These are phyloP conservation scores for Prunella fulvescens DNA, from an alignment of 2,113 vertebrate genomes.

Conservation along the genomic window DNA sequence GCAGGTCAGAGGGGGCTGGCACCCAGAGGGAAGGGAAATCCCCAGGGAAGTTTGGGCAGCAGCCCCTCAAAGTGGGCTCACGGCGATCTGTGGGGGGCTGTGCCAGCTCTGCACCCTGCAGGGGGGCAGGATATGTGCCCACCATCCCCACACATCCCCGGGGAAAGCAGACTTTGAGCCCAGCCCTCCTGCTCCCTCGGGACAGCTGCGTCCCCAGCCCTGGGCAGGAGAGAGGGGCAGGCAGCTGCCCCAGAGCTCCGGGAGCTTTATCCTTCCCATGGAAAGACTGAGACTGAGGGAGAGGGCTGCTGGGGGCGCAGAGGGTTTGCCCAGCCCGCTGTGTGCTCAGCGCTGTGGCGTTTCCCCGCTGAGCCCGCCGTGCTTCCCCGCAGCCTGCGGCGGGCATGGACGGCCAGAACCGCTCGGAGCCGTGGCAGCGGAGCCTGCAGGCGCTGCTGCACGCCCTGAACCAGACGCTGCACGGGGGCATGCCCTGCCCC, in stretches of 20 bases:
- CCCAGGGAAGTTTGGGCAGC: rapidly evolving
- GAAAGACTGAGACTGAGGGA: not conserved
- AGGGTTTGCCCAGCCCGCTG: not conserved
- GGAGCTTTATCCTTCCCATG: rapidly evolving
- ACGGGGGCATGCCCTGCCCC: not conserved
- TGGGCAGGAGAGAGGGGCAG: not conserved
- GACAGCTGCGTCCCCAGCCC: not conserved
- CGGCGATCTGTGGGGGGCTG: rapidly evolving
- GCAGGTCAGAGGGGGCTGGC: too few relatives aligned
- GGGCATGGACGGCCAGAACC: constrained; percentile 54
- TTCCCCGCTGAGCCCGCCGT: not conserved
- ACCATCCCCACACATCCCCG: rapidly evolving
- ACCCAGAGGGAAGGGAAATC: not conserved
- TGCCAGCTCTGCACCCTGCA: not conserved
- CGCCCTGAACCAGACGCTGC: constrained; percentile 68
- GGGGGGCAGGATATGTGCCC: not conserved
- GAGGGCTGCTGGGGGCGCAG: not conserved
- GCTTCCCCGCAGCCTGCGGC: not conserved
- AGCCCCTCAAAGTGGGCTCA: too few relatives aligned
- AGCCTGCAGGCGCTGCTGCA: constrained; percentile 60
- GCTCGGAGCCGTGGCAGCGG: constrained; percentile 47
- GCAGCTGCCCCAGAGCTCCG: rapidly evolving
- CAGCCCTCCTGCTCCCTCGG: rapidly evolving
- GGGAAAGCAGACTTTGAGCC: not conserved
- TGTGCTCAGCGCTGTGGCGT: rapidly evolving